Evolutionary conservation across 2,888 invertebrate genomes (phyloP).

Genomic region (Phengaris arion): DNA sequence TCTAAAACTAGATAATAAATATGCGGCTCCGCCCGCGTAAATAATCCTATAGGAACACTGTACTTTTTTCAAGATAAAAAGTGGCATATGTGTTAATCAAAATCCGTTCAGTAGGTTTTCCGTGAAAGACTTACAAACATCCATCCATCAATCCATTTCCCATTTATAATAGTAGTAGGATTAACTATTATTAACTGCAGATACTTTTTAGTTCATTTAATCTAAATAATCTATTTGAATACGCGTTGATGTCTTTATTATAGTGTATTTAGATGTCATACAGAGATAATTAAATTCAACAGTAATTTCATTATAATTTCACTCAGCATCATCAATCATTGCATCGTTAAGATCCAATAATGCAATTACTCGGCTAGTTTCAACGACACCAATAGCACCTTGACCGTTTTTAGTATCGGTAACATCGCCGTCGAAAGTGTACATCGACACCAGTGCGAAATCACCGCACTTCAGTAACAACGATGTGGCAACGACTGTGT

Average conservation of each 20-base stretch:
- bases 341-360: conserved; percentile 12
- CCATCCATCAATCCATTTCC: too few species aligned
- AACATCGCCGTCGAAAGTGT: conserved; percentile 78
- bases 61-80: too few species aligned
- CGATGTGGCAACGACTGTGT: conserved; percentile 52
- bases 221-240: neutral
- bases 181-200: too few species aligned
- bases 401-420: conserved; percentile 72
- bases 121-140: too few species aligned
- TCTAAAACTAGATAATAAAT: too few species aligned
- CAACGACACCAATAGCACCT: conserved; percentile 44
- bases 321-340: neutral
- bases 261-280: neutral
- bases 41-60: too few species aligned
- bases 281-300: neutral
- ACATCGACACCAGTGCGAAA: conserved; percentile 69
- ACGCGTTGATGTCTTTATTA: conserved; percentile 6
- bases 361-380: neutral
- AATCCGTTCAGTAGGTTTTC: too few species aligned
- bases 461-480: conserved; percentile 70
- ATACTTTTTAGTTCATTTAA: neutral
- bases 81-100: too few species aligned
- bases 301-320: too few species aligned
- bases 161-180: too few species aligned
- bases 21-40: too few species aligned